phyloP scores from a whole-genome alignment of 2,888 invertebrate species.

The Alcis repandata region DNA sequence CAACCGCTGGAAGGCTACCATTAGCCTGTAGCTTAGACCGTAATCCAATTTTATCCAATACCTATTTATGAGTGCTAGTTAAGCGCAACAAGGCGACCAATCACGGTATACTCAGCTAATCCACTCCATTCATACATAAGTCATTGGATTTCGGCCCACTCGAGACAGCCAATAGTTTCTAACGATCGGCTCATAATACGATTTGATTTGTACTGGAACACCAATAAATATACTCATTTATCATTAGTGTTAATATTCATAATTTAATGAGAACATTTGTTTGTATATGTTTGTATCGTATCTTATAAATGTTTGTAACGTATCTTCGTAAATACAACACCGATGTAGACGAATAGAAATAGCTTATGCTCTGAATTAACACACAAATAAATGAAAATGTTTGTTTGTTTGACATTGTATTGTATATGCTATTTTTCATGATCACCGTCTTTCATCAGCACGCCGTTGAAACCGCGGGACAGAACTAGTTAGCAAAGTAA shows the following conservation, averaged over 20 bases:
- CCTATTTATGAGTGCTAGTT: conserved; percentile 31
- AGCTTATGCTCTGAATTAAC: no score
- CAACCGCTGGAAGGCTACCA: neutral
- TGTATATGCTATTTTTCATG: no score
- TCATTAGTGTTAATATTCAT: conserved; percentile 14
- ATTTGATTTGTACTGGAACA: conserved; percentile 7
- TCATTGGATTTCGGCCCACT: conserved; percentile 31
- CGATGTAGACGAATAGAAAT: no score
- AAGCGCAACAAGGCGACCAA: conserved; percentile 27
- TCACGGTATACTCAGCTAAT: conserved; percentile 13
- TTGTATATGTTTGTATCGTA: neutral
- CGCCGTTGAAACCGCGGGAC: no score
- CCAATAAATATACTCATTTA: conserved; percentile 34
- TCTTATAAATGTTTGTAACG: neutral
- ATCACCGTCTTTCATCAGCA: no score
- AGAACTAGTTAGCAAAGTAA: no score
- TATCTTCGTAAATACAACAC: no score
- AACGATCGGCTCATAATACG: conserved; percentile 13
- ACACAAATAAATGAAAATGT: no score
- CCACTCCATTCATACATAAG: conserved; percentile 8
- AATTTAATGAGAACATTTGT: no score
- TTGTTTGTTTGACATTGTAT: no score
- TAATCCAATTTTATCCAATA: conserved; percentile 21
- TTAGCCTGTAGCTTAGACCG: neutral
- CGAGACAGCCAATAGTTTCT: conserved; percentile 20